Evolutionary conservation across 2,113 vertebrate genomes (phyloP).

Genomic region (Okapia johnstoni): DNA sequence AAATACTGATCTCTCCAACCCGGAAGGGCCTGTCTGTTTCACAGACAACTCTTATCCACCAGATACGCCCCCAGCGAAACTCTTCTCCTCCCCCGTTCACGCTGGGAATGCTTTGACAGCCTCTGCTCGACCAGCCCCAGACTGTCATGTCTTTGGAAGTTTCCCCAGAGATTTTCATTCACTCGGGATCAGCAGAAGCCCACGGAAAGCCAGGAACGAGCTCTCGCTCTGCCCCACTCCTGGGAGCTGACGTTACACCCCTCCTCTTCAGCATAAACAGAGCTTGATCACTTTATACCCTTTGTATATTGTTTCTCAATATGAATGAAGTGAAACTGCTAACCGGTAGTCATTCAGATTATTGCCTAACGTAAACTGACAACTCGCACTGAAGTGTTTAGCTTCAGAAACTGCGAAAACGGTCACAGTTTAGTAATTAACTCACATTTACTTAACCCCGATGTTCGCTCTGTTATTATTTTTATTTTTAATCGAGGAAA

Average conservation of each 20-base stretch:
- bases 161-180: slow-evolving; percentile 32
- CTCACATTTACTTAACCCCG: slow-evolving; percentile 24
- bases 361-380: slow-evolving; percentile 67
- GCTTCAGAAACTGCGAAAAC: slow-evolving; percentile 64
- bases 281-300: slow-evolving; percentile 72
- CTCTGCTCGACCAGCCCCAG: slow-evolving; percentile 15
- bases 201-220: neutral
- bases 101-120: neutral
- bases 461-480: neutral
- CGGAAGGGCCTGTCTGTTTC: neutral
- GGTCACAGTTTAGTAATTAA: slow-evolving; percentile 10
- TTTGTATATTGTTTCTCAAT: slow-evolving; percentile 75
- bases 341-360: slow-evolving; percentile 53
- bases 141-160: rapidly evolving
- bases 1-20: neutral
- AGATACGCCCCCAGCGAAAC: neutral
- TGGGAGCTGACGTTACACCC: slow-evolving; percentile 37
- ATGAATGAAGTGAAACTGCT: slow-evolving; percentile 70
- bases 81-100: neutral
- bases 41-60: neutral
- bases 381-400: slow-evolving; percentile 48
- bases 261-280: slow-evolving; percentile 63
- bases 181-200: slow-evolving; percentile 36
- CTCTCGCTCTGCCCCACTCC: neutral
- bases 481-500: slow-evolving; percentile 48